Evolutionary conservation across 2,888 invertebrate genomes (phyloP), one percentile per base, ranked within the genome.

Genomic region (Euphydryas editha): DNA sequence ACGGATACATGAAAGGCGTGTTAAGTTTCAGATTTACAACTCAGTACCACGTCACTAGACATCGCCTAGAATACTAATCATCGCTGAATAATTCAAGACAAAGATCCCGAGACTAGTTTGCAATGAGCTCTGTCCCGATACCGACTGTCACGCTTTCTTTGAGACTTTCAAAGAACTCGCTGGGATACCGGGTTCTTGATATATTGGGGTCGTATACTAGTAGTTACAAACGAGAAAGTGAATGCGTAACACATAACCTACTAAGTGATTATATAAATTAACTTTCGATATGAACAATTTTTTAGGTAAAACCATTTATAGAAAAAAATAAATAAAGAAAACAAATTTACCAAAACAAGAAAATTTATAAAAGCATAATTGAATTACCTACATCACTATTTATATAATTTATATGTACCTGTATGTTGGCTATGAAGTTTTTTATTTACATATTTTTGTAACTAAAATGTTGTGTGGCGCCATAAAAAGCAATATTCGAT

Each of bases 51-150:
- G 69, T 72, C 74, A 68, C 72, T 21, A 64, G 58, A 49, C 62
- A 42, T 75, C 59, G 64, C 71, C 58, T 78, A 75, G 84, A 79
- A 85, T 84, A 81, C 79, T 80, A 84, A 84, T 79, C 78, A 75
- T 74, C 65, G 74, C 75, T 80, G 80, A 80, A 82, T 83, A 77
- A 84, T 83, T 81, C 81, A 81, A 57, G 63, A 59, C 46, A 15
- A 39, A 42, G 46, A 18, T 46, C 46, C 61, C 58, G 36, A 42
- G 36, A 59, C 71, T 68, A 72, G 62, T 56, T 42, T 30, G 39
- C 49, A 11, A 55, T 21, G 73, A 69, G 30, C 71, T 59, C 15
- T 58, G 30, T 42, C 4, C 24, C 39, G 58, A 67, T 18, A 61
- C 57, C 37, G 24, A 42, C n/a, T 46, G 15, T 58, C 18, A 37